A percentile compares a stretch with the other conserved stretches of the same genome.
Conservation (phyloP, 2,888 invertebrate genomes). For the Stenolophus ochropezus region DNA sequence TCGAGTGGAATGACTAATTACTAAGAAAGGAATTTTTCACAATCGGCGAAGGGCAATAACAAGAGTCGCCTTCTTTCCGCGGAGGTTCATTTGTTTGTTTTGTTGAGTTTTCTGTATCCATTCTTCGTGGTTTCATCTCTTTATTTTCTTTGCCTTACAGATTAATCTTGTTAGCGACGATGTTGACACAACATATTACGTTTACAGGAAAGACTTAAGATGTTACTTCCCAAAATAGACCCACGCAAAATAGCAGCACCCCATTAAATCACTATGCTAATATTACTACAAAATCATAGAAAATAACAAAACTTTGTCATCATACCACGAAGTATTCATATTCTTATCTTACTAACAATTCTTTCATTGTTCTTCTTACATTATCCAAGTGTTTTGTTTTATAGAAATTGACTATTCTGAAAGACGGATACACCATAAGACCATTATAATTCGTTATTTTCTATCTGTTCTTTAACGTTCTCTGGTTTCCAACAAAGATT, state of each 20-base stretch:
- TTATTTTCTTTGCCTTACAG: slow-evolving; percentile 28
- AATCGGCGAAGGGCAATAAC: slow-evolving; percentile 18
- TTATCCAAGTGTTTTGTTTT: no score
- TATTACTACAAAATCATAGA: no score
- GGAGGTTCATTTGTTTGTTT: slow-evolving; percentile 17
- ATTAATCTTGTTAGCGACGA: slow-evolving; percentile 22
- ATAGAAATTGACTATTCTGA: no score
- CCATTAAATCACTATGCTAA: no score
- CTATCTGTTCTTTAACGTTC: no score
- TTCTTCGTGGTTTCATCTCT: slow-evolving; percentile 32
- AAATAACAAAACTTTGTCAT: no score
- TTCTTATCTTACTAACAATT: no score
- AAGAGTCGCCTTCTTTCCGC: slow-evolving; percentile 1
- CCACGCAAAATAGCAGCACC: background rate
- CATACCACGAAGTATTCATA: no score
- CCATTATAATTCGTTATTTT: no score
- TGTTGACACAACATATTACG: slow-evolving; percentile 25
- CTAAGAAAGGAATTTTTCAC: slow-evolving; percentile 6
- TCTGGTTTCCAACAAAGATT: no score
- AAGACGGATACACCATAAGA: no score
- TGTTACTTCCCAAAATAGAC: background rate
- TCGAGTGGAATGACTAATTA: slow-evolving; percentile 14
- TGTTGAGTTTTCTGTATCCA: slow-evolving; percentile 20
- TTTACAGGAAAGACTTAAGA: background rate
- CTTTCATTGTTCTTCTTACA: no score